phyloP scores from a whole-genome alignment of 2,888 invertebrate species.

The Ptychoptera albimana region DNA sequence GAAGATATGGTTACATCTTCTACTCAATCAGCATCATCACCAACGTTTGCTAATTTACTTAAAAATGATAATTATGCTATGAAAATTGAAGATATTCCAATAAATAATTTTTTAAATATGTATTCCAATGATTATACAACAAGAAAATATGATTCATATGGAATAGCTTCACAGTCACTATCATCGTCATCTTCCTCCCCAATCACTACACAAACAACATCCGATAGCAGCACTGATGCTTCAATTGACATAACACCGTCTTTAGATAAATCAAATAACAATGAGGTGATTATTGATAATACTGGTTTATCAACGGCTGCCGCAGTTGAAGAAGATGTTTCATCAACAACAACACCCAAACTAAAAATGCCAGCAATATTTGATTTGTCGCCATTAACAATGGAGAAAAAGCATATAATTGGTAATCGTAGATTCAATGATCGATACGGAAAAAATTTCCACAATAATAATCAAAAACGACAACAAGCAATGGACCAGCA shows the following conservation, averaged over 20 bases:
- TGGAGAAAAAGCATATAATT: slow-evolving; percentile 7
- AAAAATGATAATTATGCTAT: too few species aligned
- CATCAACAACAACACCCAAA: background rate
- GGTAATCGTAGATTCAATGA: slow-evolving; percentile 7
- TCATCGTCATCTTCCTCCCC: background rate
- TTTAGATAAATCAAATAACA: background rate
- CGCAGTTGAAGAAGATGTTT: background rate
- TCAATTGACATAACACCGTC: background rate
- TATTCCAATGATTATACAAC: slow-evolving; percentile 3
- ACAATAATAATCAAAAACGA: too few species aligned
- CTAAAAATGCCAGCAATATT: too few species aligned
- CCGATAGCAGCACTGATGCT: background rate
- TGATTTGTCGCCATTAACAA: slow-evolving; percentile 4
- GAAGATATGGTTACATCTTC: too few species aligned
- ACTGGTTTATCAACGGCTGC: background rate
- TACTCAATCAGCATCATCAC: too few species aligned
- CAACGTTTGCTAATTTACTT: too few species aligned
- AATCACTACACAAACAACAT: background rate
- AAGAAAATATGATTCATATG: background rate
- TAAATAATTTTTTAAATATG: slow-evolving; percentile 2
- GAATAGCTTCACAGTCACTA: background rate
- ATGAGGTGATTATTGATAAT: background rate
- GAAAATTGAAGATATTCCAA: too few species aligned
- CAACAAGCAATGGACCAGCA: too few species aligned
- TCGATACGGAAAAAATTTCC: slow-evolving; percentile 1